Percentiles rank a stretch among this genome's conserved stretches.
These are phyloP conservation scores for Lingula anatina DNA, from an alignment of 2,888 invertebrate species.

Conservation along the genomic window DNA sequence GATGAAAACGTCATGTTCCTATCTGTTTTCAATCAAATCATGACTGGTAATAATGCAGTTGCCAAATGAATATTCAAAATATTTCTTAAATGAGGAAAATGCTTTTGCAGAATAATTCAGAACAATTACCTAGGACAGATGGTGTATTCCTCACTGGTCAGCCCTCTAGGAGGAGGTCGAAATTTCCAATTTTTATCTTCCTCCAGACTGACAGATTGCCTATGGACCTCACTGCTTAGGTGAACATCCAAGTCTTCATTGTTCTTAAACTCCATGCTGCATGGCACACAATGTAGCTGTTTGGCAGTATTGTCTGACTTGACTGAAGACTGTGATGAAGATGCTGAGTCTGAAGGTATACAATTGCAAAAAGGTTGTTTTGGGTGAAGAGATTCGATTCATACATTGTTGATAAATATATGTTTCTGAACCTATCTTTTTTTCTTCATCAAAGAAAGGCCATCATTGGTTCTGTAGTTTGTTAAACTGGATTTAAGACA, in stretches of 20 bases:
- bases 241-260: conserved; percentile 36
- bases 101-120: no score
- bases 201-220: conserved; percentile 66
- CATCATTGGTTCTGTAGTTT: no score
- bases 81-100: no score
- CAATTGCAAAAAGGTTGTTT: not conserved
- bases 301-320: conserved; percentile 2
- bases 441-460: no score
- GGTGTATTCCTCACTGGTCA: conserved; percentile 62
- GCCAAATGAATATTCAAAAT: no score
- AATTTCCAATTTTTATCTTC: conserved; percentile 57
- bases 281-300: conserved; percentile 22
- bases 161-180: conserved; percentile 67
- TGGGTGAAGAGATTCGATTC: not conserved
- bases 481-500: no score
- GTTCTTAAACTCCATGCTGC: conserved; percentile 29
- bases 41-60: no score
- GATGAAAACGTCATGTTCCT: no score
- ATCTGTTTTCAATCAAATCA: no score
- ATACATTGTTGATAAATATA: no score
- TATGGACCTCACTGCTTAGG: conserved; percentile 55
- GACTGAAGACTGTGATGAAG: not conserved
- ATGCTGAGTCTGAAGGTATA: not conserved
- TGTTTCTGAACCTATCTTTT: no score
- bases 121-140: conserved; percentile 60